phyloP scores from a whole-genome alignment of 1,140 invertebrate species.

The Aleiodes sp. region DNA sequence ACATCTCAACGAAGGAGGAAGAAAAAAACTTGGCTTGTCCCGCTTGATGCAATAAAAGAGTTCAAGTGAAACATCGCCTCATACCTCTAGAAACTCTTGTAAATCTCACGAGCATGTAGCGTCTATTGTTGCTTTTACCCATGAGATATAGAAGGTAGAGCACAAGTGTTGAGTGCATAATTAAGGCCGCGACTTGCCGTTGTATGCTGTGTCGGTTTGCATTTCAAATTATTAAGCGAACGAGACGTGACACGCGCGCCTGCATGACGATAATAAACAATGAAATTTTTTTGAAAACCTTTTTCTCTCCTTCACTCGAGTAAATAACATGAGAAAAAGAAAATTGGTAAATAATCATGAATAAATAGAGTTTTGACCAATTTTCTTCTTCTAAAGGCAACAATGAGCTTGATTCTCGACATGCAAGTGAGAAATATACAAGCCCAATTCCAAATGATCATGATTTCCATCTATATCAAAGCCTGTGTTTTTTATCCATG shows the following conservation, averaged over 20 bases:
- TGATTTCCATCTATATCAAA: neutral
- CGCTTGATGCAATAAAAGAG: neutral
- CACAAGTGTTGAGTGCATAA: slow-evolving; percentile 45
- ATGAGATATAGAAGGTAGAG: neutral
- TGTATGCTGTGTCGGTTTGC: slow-evolving; percentile 37
- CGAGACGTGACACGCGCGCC: slow-evolving; percentile 16
- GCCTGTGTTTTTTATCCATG: neutral
- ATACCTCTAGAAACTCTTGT: neutral
- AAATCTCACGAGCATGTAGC: neutral
- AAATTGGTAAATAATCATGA: neutral
- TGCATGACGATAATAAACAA: slow-evolving; percentile 11
- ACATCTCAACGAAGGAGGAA: no score
- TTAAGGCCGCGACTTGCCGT: slow-evolving; percentile 44
- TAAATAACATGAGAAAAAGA: neutral
- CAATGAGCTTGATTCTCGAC: neutral
- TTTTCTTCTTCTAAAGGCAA: neutral
- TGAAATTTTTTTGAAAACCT: neutral
- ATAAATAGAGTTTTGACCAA: neutral
- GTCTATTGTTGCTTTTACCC: neutral
- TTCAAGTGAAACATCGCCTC: slow-evolving; percentile 7
- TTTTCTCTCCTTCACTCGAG: neutral
- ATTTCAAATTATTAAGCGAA: slow-evolving; percentile 45
- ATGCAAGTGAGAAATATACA: neutral
- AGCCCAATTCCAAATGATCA: neutral
- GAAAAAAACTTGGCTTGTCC: no score